Evolutionary conservation across 2,113 vertebrate species (phyloP).

Genomic region (Microcebus jonahi): DNA sequence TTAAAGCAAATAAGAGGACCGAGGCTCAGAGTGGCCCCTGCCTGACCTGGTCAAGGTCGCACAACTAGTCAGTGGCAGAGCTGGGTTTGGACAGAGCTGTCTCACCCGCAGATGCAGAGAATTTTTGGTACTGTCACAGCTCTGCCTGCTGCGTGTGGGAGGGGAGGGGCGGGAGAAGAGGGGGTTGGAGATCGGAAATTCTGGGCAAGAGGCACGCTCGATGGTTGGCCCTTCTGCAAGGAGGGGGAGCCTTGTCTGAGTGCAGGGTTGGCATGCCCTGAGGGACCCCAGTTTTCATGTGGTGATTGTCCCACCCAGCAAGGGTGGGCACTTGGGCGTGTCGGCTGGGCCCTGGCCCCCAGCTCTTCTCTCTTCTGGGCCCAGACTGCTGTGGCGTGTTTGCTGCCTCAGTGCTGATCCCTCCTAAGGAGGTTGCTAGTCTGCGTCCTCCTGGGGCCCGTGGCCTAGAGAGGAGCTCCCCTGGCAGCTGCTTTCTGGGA

Average conservation of each 20-base stretch:
- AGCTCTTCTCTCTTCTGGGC: background rate
- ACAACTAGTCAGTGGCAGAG: background rate
- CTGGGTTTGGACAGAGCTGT: background rate
- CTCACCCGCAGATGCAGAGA: background rate
- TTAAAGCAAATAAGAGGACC: background rate
- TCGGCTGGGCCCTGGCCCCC: rapidly evolving
- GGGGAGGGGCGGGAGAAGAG: background rate
- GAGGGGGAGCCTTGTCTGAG: background rate
- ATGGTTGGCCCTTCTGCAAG: background rate
- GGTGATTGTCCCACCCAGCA: background rate
- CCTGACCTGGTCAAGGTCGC: conserved; percentile 48
- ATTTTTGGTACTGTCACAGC: background rate
- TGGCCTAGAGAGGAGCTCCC: background rate
- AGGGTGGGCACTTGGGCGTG: background rate
- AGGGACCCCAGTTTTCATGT: background rate
- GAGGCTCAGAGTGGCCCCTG: background rate
- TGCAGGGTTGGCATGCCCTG: background rate
- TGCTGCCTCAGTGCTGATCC: background rate
- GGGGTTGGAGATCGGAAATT: background rate
- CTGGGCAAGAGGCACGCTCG: background rate
- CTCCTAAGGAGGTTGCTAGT: background rate
- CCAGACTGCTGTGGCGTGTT: background rate
- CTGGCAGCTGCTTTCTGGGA: conserved; percentile 49
- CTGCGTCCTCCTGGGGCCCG: background rate
- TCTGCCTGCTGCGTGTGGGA: conserved; percentile 7